phyloP scores from a whole-genome alignment of 1,140 invertebrate species.

The Ips typographus region DNA sequence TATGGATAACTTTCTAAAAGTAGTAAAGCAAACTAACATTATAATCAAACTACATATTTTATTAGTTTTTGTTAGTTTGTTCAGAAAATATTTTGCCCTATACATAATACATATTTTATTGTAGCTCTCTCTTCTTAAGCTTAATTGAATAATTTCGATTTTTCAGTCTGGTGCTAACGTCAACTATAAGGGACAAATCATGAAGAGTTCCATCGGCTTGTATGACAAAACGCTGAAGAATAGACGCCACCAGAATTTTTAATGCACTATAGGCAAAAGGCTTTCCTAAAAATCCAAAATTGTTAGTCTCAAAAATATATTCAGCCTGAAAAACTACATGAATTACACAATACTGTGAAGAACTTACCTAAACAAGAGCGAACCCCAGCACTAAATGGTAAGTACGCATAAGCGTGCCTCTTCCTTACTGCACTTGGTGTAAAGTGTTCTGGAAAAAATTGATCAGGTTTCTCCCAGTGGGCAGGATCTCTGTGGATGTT shows the following conservation, averaged over 20 bases:
- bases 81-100: no score
- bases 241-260: constrained; percentile 35
- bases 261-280: constrained; percentile 36
- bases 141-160: constrained; percentile 12
- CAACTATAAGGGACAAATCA: constrained; percentile 36
- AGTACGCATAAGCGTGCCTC: constrained; percentile 67
- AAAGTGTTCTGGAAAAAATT: constrained; percentile 79
- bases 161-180: constrained; percentile 30
- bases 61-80: no score
- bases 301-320: background rate
- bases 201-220: constrained; percentile 26
- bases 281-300: constrained; percentile 24
- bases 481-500: constrained; percentile 68
- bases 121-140: background rate
- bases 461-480: constrained; percentile 68
- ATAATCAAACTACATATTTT: no score
- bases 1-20: no score
- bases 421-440: constrained; percentile 61
- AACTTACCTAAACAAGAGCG: constrained; percentile 65
- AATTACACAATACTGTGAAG: background rate
- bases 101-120: no score
- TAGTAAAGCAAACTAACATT: no score
- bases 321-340: background rate
- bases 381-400: constrained; percentile 76
- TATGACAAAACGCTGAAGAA: constrained; percentile 35